Conservation (phyloP, 2,888 invertebrate genomes). For the Miltochrista miniata region DNA sequence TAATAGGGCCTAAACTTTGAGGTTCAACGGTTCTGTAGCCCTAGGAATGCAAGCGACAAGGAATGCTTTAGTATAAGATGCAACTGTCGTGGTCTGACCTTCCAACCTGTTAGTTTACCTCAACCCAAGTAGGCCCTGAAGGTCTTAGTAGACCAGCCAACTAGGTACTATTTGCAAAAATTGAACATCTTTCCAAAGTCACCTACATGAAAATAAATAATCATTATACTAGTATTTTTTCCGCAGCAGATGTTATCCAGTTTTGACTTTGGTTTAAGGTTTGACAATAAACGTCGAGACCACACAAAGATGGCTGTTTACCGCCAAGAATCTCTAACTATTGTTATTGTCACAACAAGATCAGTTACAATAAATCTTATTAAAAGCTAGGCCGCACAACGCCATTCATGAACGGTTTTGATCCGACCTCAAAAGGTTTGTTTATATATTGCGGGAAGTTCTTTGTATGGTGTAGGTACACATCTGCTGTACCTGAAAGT, state of each 20-base stretch:
- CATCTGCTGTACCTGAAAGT: slow-evolving; percentile 68
- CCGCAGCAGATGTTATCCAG: slow-evolving; percentile 62
- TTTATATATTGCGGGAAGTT: slow-evolving; percentile 64
- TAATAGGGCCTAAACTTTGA: too few species aligned
- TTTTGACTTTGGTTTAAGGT: slow-evolving; percentile 64
- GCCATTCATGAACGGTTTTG: slow-evolving; percentile 65
- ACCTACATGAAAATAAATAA: slow-evolving; percentile 1
- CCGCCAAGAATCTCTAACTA: slow-evolving; percentile 65
- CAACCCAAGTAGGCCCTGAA: too few species aligned
- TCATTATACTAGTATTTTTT: slow-evolving; percentile 30
- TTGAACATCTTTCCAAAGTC: not conserved
- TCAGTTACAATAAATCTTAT: slow-evolving; percentile 84
- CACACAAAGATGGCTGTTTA: slow-evolving; percentile 74
- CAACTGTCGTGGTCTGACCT: too few species aligned
- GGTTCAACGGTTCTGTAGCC: too few species aligned
- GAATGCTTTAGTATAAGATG: too few species aligned
- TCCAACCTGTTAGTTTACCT: too few species aligned
- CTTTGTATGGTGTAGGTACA: slow-evolving; percentile 52
- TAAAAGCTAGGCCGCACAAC: slow-evolving; percentile 67
- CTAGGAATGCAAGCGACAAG: too few species aligned
- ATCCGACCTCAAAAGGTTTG: slow-evolving; percentile 64
- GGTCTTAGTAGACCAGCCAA: too few species aligned
- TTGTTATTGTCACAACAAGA: slow-evolving; percentile 82
- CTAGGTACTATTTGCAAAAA: too few species aligned
- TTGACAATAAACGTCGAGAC: slow-evolving; percentile 61